These are phyloP conservation scores for Trimorus sp. DNA, from an alignment of 2,888 invertebrate species.

Conservation along the genomic window DNA sequence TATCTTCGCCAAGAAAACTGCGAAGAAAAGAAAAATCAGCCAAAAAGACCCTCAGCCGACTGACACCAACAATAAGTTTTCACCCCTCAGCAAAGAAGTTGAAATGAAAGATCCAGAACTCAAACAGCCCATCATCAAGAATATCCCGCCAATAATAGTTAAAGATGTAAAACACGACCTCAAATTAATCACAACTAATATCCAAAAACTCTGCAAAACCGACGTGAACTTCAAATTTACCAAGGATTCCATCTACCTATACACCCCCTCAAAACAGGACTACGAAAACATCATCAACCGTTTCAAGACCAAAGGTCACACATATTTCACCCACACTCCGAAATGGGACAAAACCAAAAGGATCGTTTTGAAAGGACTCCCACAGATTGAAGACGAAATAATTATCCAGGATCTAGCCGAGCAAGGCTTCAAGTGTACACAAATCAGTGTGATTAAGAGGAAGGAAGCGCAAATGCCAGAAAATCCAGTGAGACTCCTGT, in stretches of 20 bases:
- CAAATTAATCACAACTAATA: neutral
- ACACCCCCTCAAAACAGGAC: slow-evolving; percentile 1
- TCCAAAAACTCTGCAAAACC: neutral
- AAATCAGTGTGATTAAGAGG: neutral
- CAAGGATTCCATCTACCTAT: slow-evolving; percentile 4
- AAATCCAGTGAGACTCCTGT: neutral
- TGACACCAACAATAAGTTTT: no score
- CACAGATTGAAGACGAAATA: slow-evolving; percentile 1
- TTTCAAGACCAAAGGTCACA: neutral
- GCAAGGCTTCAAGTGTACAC: neutral
- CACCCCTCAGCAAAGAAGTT: no score
- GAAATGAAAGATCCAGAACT: no score
- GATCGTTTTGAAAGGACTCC: slow-evolving; percentile 23
- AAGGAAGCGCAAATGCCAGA: neutral
- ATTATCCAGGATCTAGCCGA: neutral
- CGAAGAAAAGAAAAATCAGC: no score
- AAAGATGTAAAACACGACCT: neutral
- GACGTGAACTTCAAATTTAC: slow-evolving; percentile 11
- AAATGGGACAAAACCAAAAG: slow-evolving; percentile 31
- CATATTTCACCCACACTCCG: slow-evolving; percentile 13
- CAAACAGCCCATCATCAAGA: neutral
- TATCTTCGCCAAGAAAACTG: no score
- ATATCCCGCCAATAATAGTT: neutral
- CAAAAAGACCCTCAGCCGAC: no score
- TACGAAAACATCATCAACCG: neutral